These are phyloP conservation scores for Tetheella fluctuosa DNA, from an alignment of 2,888 invertebrate genomes.

Conservation along the genomic window DNA sequence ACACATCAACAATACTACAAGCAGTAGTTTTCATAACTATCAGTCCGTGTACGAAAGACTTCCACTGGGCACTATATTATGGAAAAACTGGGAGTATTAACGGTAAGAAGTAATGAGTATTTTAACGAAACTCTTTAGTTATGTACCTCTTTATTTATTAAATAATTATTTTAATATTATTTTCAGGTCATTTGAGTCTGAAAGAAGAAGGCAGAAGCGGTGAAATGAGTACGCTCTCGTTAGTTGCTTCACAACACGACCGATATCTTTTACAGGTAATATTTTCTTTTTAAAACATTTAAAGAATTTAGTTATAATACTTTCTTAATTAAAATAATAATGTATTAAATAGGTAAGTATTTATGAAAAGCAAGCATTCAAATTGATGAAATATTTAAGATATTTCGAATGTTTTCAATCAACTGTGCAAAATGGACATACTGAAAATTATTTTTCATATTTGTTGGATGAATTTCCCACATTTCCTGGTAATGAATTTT, in stretches of 20 bases:
- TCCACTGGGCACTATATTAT: slow-evolving; percentile 69
- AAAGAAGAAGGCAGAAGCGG: slow-evolving; percentile 55
- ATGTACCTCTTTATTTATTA: neutral
- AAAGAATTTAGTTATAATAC: too few relatives aligned
- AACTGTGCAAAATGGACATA: too few relatives aligned
- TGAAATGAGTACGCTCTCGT: slow-evolving; percentile 59
- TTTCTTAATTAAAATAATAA: neutral
- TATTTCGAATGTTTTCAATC: too few relatives aligned
- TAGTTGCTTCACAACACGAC: slow-evolving; percentile 59
- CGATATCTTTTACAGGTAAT: slow-evolving; percentile 71
- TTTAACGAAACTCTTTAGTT: too few relatives aligned
- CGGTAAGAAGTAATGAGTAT: neutral
- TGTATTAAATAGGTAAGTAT: too few relatives aligned
- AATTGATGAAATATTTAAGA: too few relatives aligned
- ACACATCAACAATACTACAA: slow-evolving; percentile 64
- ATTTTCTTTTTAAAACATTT: too few relatives aligned
- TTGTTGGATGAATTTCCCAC: too few relatives aligned
- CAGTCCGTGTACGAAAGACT: slow-evolving; percentile 69
- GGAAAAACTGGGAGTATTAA: slow-evolving; percentile 46
- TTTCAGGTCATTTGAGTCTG: slow-evolving; percentile 58
- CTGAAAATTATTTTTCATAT: too few relatives aligned
- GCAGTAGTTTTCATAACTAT: slow-evolving; percentile 66
- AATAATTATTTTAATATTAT: neutral
- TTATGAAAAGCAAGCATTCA: too few relatives aligned
- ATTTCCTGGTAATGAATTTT: too few relatives aligned